phyloP scores from a whole-genome alignment of 2,797 vertebrate genomes.

The Myiotriccus ornatus region DNA sequence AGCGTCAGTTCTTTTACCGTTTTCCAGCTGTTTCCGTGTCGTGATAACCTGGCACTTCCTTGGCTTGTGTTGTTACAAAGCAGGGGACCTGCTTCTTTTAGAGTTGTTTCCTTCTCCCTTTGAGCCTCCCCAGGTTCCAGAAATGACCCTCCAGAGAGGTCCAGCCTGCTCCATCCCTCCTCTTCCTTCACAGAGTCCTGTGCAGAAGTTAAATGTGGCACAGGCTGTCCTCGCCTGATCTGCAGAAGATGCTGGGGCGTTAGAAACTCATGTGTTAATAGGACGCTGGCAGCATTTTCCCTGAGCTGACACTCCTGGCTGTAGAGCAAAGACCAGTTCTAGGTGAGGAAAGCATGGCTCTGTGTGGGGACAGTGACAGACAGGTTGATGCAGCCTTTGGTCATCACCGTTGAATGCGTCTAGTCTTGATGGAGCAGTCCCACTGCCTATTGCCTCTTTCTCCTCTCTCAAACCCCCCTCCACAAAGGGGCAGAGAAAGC shows the following conservation, averaged over 20 bases:
- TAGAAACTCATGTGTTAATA: not conserved
- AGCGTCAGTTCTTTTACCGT: not conserved
- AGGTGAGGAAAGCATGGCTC: not conserved
- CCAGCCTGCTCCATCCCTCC: accelerated
- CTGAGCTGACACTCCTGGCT: not conserved
- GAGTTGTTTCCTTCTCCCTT: not conserved
- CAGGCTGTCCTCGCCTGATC: accelerated
- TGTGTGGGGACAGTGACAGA: not conserved
- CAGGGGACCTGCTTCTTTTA: not conserved
- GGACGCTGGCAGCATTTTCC: not conserved
- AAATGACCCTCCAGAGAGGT: not conserved
- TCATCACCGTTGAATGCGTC: not conserved
- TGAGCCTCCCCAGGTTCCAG: not conserved
- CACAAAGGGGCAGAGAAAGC: not conserved
- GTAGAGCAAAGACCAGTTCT: not conserved
- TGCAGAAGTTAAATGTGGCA: not conserved
- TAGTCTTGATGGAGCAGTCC: not conserved
- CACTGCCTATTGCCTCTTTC: not conserved
- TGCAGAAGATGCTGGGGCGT: not conserved
- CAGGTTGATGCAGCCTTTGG: not conserved
- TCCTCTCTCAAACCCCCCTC: not conserved
- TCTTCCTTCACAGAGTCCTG: not conserved
- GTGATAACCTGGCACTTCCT: not conserved
- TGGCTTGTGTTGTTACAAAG: not conserved
- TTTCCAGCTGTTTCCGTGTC: not conserved